phyloP scores from a whole-genome alignment of 92 coral and sea anemone genomes.

The Bergia sp. region DNA sequence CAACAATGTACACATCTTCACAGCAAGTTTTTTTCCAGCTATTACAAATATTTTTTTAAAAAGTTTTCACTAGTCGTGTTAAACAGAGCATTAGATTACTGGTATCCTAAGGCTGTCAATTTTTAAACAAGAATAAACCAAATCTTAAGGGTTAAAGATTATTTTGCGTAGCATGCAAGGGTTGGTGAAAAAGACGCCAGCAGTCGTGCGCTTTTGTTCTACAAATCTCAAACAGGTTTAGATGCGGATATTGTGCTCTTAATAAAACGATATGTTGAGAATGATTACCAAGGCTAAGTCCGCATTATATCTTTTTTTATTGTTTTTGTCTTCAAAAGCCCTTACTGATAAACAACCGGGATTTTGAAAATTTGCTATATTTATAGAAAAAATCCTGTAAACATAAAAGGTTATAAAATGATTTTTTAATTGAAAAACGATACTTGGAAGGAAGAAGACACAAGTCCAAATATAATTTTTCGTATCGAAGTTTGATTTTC shows the following conservation, averaged over 20 bases:
- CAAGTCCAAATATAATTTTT: too few relatives aligned
- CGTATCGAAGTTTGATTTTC: background rate
- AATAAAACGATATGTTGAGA: too few relatives aligned
- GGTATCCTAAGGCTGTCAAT: background rate
- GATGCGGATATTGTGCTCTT: background rate
- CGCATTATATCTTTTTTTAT: background rate
- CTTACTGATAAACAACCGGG: too few relatives aligned
- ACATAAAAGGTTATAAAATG: background rate
- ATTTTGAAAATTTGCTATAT: too few relatives aligned
- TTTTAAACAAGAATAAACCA: background rate
- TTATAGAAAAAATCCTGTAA: background rate
- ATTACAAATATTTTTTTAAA: background rate
- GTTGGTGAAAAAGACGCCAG: background rate
- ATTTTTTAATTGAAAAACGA: background rate
- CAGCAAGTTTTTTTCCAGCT: background rate
- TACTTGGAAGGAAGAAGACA: too few relatives aligned
- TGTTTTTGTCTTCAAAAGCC: background rate
- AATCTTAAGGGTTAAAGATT: background rate
- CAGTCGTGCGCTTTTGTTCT: background rate
- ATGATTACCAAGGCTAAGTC: background rate
- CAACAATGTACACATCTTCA: background rate
- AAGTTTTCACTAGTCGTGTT: background rate
- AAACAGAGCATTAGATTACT: background rate
- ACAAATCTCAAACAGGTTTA: background rate
- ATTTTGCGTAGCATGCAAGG: background rate